A percentile compares a stretch with the other conserved stretches of the same genome.
Conservation (phyloP, 2,888 invertebrate species). For the Nasonovia ribisnigri region DNA sequence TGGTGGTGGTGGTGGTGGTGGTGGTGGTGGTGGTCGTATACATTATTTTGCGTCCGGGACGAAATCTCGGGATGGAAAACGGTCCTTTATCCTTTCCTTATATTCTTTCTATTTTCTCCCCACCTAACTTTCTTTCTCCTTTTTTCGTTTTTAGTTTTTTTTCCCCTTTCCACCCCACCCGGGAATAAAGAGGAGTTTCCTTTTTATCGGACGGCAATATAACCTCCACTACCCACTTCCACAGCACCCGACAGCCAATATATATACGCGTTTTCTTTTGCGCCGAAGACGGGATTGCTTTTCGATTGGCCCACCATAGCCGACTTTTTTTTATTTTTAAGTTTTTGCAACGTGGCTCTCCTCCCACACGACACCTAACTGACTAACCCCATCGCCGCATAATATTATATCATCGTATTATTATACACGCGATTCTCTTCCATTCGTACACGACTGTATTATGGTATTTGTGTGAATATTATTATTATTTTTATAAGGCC, state of each 20-base stretch:
- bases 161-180: conserved; percentile 1
- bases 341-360: not conserved
- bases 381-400: not conserved
- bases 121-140: not conserved
- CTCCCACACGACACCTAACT: not conserved
- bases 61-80: conserved; percentile 64
- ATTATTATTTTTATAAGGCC: not conserved
- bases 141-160: conserved; percentile 16
- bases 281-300: conserved; percentile 30
- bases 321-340: conserved; percentile 27
- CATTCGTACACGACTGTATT: not conserved
- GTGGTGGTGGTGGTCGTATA: conserved; percentile 39
- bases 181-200: conserved; percentile 57
- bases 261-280: conserved; percentile 19
- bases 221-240: conserved; percentile 2
- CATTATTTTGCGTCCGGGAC: conserved; percentile 59
- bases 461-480: not conserved
- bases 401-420: not conserved
- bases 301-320: conserved; percentile 47
- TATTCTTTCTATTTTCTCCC: conserved; percentile 29
- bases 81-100: conserved; percentile 61
- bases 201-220: conserved; percentile 61
- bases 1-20: not conserved
- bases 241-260: not conserved
- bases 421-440: not conserved